Percentiles rank a stretch among this genome's conserved stretches.
Conservation (phyloP, 2,113 vertebrate species). For the Sylvietta virens region DNA sequence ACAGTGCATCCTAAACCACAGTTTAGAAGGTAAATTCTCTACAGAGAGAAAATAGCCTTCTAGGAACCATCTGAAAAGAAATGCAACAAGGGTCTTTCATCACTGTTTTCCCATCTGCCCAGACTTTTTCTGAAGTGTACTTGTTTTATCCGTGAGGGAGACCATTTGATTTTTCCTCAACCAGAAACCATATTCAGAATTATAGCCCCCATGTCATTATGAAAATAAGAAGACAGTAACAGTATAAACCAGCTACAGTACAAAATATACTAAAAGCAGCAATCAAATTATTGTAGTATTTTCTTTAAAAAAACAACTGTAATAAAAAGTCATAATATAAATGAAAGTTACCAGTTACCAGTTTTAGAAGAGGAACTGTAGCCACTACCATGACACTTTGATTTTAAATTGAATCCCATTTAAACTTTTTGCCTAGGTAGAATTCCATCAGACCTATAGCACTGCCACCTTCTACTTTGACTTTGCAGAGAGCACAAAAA, state of each 20-base stretch:
- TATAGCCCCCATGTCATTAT: neutral
- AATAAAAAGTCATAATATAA: neutral
- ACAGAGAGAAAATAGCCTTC: neutral
- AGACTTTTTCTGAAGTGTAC: neutral
- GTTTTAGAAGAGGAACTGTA: neutral
- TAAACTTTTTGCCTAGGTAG: neutral
- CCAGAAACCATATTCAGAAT: neutral
- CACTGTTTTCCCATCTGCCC: neutral
- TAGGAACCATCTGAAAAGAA: neutral
- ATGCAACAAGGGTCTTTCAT: neutral
- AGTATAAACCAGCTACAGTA: neutral
- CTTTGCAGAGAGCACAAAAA: neutral
- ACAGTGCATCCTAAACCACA: rapidly evolving
- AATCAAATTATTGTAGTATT: neutral
- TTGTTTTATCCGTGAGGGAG: neutral
- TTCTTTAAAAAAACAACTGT: neutral
- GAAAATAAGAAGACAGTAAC: neutral
- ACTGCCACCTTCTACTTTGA: neutral
- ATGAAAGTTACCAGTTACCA: no score
- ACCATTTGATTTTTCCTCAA: neutral
- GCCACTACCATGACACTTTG: neutral
- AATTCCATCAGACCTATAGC: neutral
- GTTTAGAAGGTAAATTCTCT: neutral
- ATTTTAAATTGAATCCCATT: neutral
- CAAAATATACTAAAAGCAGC: neutral